Base-by-base conservation (phyloP, 2,113 vertebrate genomes). In the Paramisgurnus dabryanus region DNA sequence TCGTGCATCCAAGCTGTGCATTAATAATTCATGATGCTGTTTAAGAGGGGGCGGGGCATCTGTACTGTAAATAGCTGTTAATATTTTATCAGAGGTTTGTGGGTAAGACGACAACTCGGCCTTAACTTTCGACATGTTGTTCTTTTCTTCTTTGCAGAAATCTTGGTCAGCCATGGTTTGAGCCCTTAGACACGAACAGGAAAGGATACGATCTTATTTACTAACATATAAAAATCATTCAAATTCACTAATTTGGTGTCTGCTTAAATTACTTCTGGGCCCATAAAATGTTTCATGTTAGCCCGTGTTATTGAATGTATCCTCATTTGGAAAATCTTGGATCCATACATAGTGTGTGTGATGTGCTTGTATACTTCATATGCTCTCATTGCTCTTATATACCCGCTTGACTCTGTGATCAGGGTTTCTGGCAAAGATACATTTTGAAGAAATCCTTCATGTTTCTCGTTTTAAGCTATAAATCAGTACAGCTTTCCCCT, bases 21-120 rank as follows among this genome's bases (percentile, higher is more conserved):
- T 76, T 64, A 70, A 80, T 45, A 10, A 47, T 55, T 60, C 34
- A 27, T 39, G 9, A 68, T 47, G 79, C 61, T 34, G 49, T 60
- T 13, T 39, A 47, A 2, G 40, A 40, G n/a, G 45, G 13, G 15
- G 12, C 2, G 7, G 50, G 47, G 2, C 34, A 47, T 49, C 63
- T 69, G 27, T 77, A 61, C 27, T 80, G 78, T 84, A 72, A 80
- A 67, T 80, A 84, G 61, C 78, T 63, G 65, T 76, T 34, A 22
- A 60, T 7, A 11, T 50, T 70, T 80, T 34, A 72, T 8, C 15
- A 61, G 60, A 67, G 63, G 27, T 60, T 50, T 76, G 22, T 76
- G 73, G 60, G 60, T 76, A 34, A 12, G 12, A 3, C 18, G 15
- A 64, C 10, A 12, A 50, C 57, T 67, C 57, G 53, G 22, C 57